These are phyloP conservation scores for Gadopsis bispinosus DNA, from an alignment of 2,797 vertebrate species.

Conservation along the genomic window DNA sequence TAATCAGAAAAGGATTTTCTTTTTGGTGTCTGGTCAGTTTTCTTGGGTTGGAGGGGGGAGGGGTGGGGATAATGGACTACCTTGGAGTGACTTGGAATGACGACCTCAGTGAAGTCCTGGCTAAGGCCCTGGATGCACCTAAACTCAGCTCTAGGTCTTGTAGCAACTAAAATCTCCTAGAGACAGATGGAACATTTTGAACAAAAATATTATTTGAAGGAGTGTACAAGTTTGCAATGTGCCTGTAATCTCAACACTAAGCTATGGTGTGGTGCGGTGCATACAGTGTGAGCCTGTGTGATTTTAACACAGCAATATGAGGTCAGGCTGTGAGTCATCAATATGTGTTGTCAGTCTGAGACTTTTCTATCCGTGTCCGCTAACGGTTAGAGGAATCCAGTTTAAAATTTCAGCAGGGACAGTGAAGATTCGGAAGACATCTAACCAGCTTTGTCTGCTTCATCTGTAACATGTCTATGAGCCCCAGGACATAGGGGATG, in stretches of 20 bases:
- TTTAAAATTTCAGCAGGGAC: too few species aligned
- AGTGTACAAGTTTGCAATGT: background rate
- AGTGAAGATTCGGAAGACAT: too few species aligned
- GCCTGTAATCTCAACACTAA: conserved; percentile 7
- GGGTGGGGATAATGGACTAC: too few species aligned
- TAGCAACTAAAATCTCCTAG: background rate
- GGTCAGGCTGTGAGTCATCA: conserved; percentile 46
- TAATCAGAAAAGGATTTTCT: background rate
- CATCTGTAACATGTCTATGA: too few species aligned
- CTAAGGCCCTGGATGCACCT: background rate
- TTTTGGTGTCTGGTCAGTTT: background rate
- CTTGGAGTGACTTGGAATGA: background rate
- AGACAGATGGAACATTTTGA: background rate
- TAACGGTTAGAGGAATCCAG: too few species aligned
- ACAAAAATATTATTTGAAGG: background rate
- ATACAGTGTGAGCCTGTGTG: background rate
- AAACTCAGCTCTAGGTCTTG: conserved; percentile 30
- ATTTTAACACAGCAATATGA: conserved; percentile 26
- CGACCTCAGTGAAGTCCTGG: background rate
- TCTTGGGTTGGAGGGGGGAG: too few species aligned
- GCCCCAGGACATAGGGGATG: too few species aligned
- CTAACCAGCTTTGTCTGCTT: too few species aligned
- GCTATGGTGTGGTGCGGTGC: conserved; percentile 1
- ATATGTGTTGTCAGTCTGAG: conserved; percentile 24
- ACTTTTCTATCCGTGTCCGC: conserved; percentile 5